Percentiles rank a stretch among this genome's conserved stretches.
Conservation (phyloP, 2,797 vertebrate genomes). For the Lacerta agilis region DNA sequence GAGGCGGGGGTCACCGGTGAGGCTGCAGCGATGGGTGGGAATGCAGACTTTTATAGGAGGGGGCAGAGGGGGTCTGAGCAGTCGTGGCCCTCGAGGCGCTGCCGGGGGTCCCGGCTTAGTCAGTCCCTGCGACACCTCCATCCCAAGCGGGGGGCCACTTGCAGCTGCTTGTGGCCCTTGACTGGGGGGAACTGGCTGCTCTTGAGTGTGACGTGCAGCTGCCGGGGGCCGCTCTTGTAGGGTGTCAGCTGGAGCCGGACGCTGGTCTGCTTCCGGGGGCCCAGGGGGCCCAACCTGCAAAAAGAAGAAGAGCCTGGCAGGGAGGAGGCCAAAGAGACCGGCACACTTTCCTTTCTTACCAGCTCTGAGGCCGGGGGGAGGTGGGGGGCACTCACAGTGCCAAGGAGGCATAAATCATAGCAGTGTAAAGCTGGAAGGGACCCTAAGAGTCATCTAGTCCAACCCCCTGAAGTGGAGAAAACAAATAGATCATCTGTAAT, state of each 20-base stretch:
- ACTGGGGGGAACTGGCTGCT: conserved; percentile 76
- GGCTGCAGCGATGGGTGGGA: background rate
- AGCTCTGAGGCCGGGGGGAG: no score
- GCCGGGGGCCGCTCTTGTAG: conserved; percentile 77
- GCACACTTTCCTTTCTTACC: no score
- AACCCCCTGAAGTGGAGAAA: no score
- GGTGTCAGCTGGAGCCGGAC: conserved; percentile 75
- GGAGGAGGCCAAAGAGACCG: background rate
- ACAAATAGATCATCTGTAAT: no score
- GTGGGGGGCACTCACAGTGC: no score
- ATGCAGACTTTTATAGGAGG: background rate
- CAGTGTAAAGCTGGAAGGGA: no score
- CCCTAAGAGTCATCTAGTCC: no score
- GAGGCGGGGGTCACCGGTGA: no score
- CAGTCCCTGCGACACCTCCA: background rate
- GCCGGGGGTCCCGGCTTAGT: background rate
- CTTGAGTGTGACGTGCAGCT: conserved; percentile 80
- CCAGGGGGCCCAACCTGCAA: conserved; percentile 73
- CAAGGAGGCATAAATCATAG: no score
- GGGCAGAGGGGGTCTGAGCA: no score
- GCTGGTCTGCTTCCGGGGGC: conserved; percentile 69
- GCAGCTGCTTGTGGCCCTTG: conserved; percentile 75
- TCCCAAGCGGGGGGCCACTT: conserved; percentile 31
- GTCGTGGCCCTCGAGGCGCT: background rate
- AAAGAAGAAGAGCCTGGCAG: conserved; percentile 27